Evolutionary conservation across 2,888 invertebrate species (phyloP), one percentile per base, ranked within the genome.

Genomic region (Acrobasis suavella): DNA sequence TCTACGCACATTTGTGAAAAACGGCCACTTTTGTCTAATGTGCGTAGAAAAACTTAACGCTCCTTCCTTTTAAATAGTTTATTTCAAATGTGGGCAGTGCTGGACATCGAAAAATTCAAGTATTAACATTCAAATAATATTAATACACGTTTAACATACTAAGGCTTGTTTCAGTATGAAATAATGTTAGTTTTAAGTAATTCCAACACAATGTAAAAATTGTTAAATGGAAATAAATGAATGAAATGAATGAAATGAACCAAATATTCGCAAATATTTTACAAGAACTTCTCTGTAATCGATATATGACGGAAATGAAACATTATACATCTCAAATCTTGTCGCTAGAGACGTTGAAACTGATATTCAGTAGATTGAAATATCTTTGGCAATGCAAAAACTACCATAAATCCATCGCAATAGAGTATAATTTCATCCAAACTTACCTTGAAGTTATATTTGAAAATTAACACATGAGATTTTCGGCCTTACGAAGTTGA

Each of bases 261-360:
- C 42, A 42, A 42, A 42, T 46, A 46, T 46, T 46, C 46, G 14
- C n/a, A 1, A 14, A 14, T 14, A 46, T 46, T 46, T 3, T n/a
- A 1, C 14, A 5, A 46, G n/a, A 46, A n/a, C n/a, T 14, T 46
- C n/a, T n/a, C 46, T 46, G 46, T 10, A 46, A 46, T 46, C 46
- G 46, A 46, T 46, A 46, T 46, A n/a, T 46, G 46, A 12, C 46
- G 46, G 46, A 12, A 46, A 46, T 46, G 46, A 46, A 46, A 46
- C 46, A 46, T 46, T 46, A 46, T 46, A 46, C 46, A 46, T 46
- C 14, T 46, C 46, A 46, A 46, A 46, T 46, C 46, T 14, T 46
- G 46, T 46, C 46, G 10, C 46, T 46, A 46, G 46, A 46, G 46
- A 46, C 10, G 46, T 46, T 46, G 14, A 46, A 46, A 46, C 12